A percentile compares a stretch with the other conserved stretches of the same genome.
These are phyloP conservation scores for Poicephalus gulielmi DNA, from an alignment of 2,113 vertebrate genomes.

Conservation along the genomic window DNA sequence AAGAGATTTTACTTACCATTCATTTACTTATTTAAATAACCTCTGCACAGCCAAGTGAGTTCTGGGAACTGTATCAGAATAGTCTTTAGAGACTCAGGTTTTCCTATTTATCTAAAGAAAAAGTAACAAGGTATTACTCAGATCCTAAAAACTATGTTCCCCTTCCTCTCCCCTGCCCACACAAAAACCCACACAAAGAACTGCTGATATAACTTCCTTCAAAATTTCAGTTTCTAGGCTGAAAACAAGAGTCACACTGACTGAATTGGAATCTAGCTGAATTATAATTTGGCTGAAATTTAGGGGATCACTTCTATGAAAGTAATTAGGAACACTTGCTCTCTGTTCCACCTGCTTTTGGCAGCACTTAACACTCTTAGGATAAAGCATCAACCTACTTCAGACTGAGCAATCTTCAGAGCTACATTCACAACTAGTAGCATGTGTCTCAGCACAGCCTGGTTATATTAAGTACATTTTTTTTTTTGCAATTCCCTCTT, in stretches of 20 bases:
- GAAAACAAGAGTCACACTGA: neutral
- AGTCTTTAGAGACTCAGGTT: neutral
- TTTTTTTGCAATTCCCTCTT: neutral
- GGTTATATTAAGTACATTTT: neutral
- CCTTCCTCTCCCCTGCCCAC: neutral
- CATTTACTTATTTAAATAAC: slow-evolving; percentile 17
- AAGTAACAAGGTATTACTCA: neutral
- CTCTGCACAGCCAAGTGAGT: neutral
- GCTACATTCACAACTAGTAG: neutral
- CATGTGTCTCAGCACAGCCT: neutral
- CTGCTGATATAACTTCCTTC: neutral
- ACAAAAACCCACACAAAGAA: neutral
- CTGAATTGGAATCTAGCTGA: neutral
- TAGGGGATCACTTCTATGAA: neutral
- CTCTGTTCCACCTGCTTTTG: neutral
- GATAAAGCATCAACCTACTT: neutral
- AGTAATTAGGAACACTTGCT: neutral
- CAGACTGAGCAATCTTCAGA: neutral
- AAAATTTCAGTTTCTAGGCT: neutral
- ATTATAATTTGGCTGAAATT: neutral
- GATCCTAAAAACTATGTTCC: neutral
- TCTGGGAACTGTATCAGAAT: neutral
- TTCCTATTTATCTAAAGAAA: neutral
- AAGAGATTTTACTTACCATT: neutral
- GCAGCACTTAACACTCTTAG: neutral